Base-by-base conservation (phyloP, 1,140 invertebrate species). In the Calliphora vicina region DNA sequence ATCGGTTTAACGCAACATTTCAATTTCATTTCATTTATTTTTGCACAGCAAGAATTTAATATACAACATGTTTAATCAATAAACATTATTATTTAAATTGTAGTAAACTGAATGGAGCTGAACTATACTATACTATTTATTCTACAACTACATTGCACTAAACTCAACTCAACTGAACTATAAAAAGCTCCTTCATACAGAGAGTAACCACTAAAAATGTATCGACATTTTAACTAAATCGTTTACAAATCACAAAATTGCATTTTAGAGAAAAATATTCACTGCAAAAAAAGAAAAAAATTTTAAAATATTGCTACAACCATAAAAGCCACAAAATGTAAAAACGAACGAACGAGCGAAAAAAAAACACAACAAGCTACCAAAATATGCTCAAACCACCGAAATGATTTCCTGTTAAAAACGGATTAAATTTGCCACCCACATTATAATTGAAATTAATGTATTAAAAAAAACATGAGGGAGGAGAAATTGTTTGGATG, bases 391-490 rank as follows among this genome's bases (percentile, higher is more conserved):
- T 67, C n/a, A 67, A 67, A 25, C 61, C 61, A 67, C n/a, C 20
- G 25, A 23, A 67, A 67, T 67, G n/a, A 67, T 67, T 67, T 67
- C 61, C 61, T 67, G 61, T 67, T 67, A 23, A 67, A 25, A 67
- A 23, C 20, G 61, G 23, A 23, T 67, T 23, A 67, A 20, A 23
- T 67, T 67, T 67, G n/a, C 61, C 61, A 67, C 61, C 61, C 61
- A 23, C 61, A 67, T 67, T 67, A 23, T 67, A 67, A 67, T 67
- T 67, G 61, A 67, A 67, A 67, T 67, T 67, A 67, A 67, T 67
- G 61, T 25, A 25, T 67, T 20, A 67, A 67, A 67, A n/a, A 67
- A 50, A 50, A 50, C 35, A 35, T 35, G 35, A 35, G 10, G 15
- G 15, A 57, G n/a, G 13, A 57, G 50, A 17, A 57, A 57, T 6